A percentile compares a stretch with the other conserved stretches of the same genome.
These are phyloP conservation scores for Wasmannia auropunctata DNA, from an alignment of 1,140 invertebrate species.

Conservation along the genomic window DNA sequence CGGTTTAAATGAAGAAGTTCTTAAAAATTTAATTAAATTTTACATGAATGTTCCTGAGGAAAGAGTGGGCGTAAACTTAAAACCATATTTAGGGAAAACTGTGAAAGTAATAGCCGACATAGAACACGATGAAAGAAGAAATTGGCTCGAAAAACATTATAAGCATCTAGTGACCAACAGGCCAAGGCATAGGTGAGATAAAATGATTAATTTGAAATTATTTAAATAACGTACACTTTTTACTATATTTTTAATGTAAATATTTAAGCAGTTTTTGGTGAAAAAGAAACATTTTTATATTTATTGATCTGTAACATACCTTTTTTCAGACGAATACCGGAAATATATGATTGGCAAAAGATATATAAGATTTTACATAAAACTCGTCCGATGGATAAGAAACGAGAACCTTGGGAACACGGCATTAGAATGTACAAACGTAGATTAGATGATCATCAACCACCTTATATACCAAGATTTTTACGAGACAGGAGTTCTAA, in stretches of 20 bases:
- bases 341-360: constrained; percentile 91
- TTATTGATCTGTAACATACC: constrained; percentile 12
- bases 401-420: constrained; percentile 88
- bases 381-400: constrained; percentile 89
- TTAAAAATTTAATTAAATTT: constrained; percentile 91
- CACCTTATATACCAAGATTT: constrained; percentile 89
- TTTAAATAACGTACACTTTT: not conserved
- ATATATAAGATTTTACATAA: constrained; percentile 91
- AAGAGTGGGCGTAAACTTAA: constrained; percentile 88
- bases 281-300: not conserved
- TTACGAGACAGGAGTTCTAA: constrained; percentile 86
- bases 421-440: constrained; percentile 86
- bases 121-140: constrained; percentile 87
- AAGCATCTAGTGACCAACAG: constrained; percentile 89
- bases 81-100: constrained; percentile 89
- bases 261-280: not conserved
- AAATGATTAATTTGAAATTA: constrained; percentile 23
- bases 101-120: constrained; percentile 89
- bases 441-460: constrained; percentile 88
- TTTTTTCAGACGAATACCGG: constrained; percentile 85
- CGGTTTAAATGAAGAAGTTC: constrained; percentile 93
- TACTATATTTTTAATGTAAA: constrained; percentile 20
- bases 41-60: constrained; percentile 90
- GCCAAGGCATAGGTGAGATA: constrained; percentile 84
- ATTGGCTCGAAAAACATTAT: constrained; percentile 89